Conservation (phyloP, 1,140 invertebrate species). For the Pogonognathellus flavescens region DNA sequence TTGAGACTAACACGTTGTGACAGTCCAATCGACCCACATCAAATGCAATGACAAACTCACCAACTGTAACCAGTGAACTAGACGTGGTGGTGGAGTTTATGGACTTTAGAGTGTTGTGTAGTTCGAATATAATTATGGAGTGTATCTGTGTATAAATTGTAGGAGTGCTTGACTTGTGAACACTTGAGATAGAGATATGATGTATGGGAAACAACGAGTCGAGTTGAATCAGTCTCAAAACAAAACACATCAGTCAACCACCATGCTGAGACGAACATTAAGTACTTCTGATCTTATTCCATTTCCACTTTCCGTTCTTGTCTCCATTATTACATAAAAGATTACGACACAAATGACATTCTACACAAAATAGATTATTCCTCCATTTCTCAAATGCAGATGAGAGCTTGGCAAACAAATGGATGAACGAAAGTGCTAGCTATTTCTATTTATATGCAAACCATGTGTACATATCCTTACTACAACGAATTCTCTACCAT, state of each 20-base stretch:
- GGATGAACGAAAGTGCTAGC: not conserved
- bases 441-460: not conserved
- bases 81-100: too few relatives aligned
- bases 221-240: too few relatives aligned
- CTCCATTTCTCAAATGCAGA: slow-evolving; percentile 5
- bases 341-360: not conserved
- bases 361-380: slow-evolving; percentile 7
- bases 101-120: too few relatives aligned
- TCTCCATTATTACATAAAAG: not conserved
- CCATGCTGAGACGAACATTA: not conserved
- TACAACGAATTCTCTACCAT: too few relatives aligned
- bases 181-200: too few relatives aligned
- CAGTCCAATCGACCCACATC: slow-evolving; percentile 18
- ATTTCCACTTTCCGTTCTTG: not conserved
- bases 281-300: not conserved
- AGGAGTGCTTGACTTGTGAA: too few relatives aligned
- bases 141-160: too few relatives aligned
- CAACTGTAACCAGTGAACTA: not conserved
- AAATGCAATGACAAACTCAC: not conserved
- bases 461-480: too few relatives aligned
- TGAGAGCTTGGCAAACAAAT: slow-evolving; percentile 4
- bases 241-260: not conserved
- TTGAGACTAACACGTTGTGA: slow-evolving; percentile 17
- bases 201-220: too few relatives aligned
- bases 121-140: too few relatives aligned